Conservation (phyloP, 92 coral and sea anemone species). For the Desmophyllum pertusum region DNA sequence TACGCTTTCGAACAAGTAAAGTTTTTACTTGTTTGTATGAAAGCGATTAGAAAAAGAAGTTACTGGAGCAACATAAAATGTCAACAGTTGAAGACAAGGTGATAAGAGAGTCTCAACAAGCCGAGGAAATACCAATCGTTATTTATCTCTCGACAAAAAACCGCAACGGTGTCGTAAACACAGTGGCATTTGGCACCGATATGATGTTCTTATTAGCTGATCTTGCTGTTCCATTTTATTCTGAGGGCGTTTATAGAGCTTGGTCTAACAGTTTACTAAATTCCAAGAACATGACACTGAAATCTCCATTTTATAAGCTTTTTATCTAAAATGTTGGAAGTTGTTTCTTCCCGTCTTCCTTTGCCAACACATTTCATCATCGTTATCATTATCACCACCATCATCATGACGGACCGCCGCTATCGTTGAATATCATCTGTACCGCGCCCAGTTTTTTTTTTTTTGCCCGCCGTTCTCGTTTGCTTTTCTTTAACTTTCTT, state of each 20-base stretch:
- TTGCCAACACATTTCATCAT: neutral
- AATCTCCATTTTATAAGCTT: neutral
- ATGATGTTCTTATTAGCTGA: neutral
- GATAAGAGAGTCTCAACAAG: constrained; percentile 19
- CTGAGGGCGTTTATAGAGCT: neutral
- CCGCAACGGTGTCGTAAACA: constrained; percentile 9
- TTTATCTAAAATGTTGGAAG: neutral
- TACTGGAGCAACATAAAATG: neutral
- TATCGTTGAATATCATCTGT: neutral
- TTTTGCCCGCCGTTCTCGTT: neutral
- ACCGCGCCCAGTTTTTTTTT: neutral
- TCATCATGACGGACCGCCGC: neutral
- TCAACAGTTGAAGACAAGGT: neutral
- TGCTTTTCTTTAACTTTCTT: neutral
- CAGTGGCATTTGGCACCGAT: neutral
- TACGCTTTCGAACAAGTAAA: neutral
- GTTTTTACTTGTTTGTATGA: neutral
- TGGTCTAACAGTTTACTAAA: neutral
- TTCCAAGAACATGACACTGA: neutral
- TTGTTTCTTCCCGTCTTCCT: neutral
- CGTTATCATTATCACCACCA: neutral
- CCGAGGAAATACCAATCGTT: constrained; percentile 28
- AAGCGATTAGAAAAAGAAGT: neutral
- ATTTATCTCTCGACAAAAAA: constrained; percentile 4
- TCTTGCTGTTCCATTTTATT: neutral